phyloP scores from a whole-genome alignment of 2,113 vertebrate genomes.

The Ophthalmolycus amberensis region DNA sequence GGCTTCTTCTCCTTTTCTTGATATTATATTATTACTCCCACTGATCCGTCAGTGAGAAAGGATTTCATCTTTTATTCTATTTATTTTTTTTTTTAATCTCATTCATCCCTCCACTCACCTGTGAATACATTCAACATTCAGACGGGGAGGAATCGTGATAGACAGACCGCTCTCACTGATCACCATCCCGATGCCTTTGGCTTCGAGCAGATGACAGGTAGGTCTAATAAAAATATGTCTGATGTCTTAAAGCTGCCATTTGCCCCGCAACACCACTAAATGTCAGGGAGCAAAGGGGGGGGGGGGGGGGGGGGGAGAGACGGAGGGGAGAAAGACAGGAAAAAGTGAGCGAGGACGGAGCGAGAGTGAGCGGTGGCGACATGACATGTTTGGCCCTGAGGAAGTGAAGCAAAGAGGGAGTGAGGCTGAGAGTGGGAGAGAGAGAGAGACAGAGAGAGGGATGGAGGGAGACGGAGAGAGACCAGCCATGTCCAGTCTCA shows the following conservation, averaged over 20 bases:
- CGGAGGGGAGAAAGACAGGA: neutral
- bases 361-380: constrained; percentile 54
- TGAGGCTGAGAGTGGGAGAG: constrained; percentile 59
- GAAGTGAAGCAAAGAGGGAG: constrained; percentile 75
- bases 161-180: constrained; percentile 34
- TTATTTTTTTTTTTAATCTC: neutral
- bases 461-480: constrained; percentile 68
- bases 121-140: constrained; percentile 15
- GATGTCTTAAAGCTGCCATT: constrained; percentile 54
- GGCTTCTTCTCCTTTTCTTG: constrained; percentile 6
- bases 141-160: constrained; percentile 18
- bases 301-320: neutral
- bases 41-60: constrained; percentile 12
- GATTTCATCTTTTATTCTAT: constrained; percentile 38
- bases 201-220: constrained; percentile 37
- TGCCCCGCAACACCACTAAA: constrained; percentile 61
- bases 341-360: constrained; percentile 20
- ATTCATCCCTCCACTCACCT: constrained; percentile 27
- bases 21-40: constrained; percentile 16
- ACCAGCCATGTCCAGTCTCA: constrained; percentile 81
- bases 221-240: constrained; percentile 61
- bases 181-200: constrained; percentile 10
- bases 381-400: constrained; percentile 78
- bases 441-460: constrained; percentile 58
- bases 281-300: constrained; percentile 53